These are phyloP conservation scores for Rhopalosiphum padi DNA, from an alignment of 1,140 invertebrate genomes.

Conservation along the genomic window DNA sequence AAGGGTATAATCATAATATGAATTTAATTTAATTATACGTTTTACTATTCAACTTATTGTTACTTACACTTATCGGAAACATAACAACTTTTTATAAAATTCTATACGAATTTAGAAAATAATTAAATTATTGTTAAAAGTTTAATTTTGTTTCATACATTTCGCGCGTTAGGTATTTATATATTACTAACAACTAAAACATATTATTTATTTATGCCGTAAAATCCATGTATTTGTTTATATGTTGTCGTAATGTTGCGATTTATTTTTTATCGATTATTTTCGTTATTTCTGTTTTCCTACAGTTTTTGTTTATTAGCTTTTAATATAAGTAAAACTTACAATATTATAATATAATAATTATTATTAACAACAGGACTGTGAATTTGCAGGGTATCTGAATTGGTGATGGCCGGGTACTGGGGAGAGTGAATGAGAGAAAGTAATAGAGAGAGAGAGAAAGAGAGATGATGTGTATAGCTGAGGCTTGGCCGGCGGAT, in stretches of 20 bases:
- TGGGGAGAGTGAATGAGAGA: background rate
- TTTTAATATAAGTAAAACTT: background rate
- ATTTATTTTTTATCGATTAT: background rate
- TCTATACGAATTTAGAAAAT: background rate
- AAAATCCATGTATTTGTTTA: background rate
- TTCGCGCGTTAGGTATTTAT: background rate
- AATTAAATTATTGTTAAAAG: no score
- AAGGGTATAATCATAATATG: background rate
- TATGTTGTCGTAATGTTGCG: background rate
- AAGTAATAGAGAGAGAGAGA: background rate
- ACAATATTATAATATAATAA: background rate
- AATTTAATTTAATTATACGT: background rate
- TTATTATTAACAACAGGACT: background rate
- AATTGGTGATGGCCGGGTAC: background rate
- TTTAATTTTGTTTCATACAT: no score
- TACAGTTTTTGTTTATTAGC: background rate
- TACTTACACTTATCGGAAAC: background rate
- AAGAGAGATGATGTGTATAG: background rate
- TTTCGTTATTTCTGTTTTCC: background rate
- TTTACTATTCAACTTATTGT: background rate
- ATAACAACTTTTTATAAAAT: background rate
- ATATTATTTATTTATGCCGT: no score
- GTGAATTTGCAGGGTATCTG: background rate
- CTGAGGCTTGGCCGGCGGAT: background rate
- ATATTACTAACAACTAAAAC: background rate